Conservation (phyloP, 2,888 invertebrate species). For the Abrostola triplasia region DNA sequence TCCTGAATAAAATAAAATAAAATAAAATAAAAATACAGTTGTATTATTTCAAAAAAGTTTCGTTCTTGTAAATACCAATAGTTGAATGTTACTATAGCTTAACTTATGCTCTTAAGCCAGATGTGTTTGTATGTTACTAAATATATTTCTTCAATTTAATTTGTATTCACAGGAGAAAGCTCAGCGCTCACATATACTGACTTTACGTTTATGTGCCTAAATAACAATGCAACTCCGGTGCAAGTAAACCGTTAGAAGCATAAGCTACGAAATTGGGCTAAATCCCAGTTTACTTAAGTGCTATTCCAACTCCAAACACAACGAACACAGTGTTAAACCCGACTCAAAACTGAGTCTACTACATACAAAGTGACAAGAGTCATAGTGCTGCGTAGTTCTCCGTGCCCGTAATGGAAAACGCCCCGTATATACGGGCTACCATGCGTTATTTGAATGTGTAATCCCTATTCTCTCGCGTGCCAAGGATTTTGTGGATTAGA, state of each 20-base stretch:
- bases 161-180: conserved; percentile 25
- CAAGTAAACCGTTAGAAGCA: conserved; percentile 71
- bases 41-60: too few species aligned
- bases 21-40: too few species aligned
- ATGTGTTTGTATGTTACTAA: background rate
- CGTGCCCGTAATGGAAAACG: conserved; percentile 64
- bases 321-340: conserved; percentile 59
- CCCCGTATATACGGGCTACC: conserved; percentile 57
- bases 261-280: conserved; percentile 77
- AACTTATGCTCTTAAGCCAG: background rate
- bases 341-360: conserved; percentile 49
- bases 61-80: background rate
- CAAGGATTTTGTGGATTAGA: conserved; percentile 78
- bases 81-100: background rate
- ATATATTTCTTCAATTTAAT: conserved; percentile 10
- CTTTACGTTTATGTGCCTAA: conserved; percentile 51
- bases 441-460: conserved; percentile 79
- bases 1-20: too few species aligned
- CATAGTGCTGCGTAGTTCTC: conserved; percentile 52
- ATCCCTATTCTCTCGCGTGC: conserved; percentile 72
- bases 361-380: conserved; percentile 50
- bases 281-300: conserved; percentile 76
- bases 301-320: conserved; percentile 66
- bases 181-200: conserved; percentile 28
- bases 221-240: conserved; percentile 64